Evolutionary conservation across 2,113 vertebrate species (phyloP).

Genomic region (Crotalus horridus): DNA sequence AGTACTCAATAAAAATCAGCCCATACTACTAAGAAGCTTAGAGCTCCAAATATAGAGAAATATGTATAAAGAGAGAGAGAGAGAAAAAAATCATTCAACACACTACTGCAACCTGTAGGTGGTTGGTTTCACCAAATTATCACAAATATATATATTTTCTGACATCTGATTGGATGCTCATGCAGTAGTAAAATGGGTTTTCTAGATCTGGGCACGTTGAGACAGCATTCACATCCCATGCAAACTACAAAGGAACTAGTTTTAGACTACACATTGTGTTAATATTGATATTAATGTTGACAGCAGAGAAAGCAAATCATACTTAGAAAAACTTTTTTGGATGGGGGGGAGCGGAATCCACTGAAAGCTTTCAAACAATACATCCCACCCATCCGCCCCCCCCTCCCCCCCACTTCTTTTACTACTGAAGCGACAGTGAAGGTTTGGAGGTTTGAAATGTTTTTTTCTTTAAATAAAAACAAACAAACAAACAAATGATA

Average conservation of each 20-base stretch:
- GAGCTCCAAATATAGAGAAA: constrained; percentile 78
- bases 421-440: constrained; percentile 47
- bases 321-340: constrained; percentile 65
- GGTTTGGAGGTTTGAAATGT: constrained; percentile 24
- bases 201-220: constrained; percentile 76
- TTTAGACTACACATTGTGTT: constrained; percentile 80
- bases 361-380: constrained; percentile 55
- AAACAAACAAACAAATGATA: constrained; percentile 24
- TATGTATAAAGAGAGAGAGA: constrained; percentile 48
- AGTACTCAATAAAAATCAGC: constrained; percentile 78
- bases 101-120: constrained; percentile 73
- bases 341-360: constrained; percentile 70
- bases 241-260: constrained; percentile 84
- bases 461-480: background rate
- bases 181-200: constrained; percentile 73
- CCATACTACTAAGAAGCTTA: constrained; percentile 80
- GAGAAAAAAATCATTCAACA: constrained; percentile 69
- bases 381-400: background rate
- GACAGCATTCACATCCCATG: constrained; percentile 88
- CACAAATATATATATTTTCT: constrained; percentile 72
- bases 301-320: constrained; percentile 72
- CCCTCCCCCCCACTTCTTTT: constrained; percentile 9
- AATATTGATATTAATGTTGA: constrained; percentile 79
- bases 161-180: constrained; percentile 79
- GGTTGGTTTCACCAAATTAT: constrained; percentile 74